These are phyloP conservation scores for Enoplosus armatus DNA, from an alignment of 2,797 vertebrate species.

Conservation along the genomic window DNA sequence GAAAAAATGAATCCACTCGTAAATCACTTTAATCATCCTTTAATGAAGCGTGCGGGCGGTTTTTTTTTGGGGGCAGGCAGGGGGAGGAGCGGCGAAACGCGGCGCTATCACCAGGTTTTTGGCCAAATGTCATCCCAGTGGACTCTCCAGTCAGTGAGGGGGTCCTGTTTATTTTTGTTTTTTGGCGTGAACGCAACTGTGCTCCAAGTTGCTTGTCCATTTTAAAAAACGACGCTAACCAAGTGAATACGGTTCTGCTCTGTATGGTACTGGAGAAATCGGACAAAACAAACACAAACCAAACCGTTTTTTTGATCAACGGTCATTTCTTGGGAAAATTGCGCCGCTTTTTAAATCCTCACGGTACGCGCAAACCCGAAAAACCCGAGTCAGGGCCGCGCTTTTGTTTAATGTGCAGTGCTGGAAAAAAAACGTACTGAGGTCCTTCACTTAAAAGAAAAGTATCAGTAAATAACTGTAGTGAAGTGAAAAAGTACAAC, in stretches of 20 bases:
- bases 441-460: background rate
- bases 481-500: background rate
- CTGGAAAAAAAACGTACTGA: background rate
- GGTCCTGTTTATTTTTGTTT: background rate
- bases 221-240: background rate
- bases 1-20: slow-evolving; percentile 51
- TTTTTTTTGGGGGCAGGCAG: slow-evolving; percentile 34
- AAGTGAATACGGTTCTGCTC: no score
- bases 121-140: background rate
- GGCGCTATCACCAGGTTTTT: background rate
- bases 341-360: no score
- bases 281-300: no score
- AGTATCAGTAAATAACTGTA: background rate
- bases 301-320: no score
- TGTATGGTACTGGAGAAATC: no score
- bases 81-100: background rate
- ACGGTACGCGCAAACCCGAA: no score
- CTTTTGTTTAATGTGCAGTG: background rate
- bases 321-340: no score
- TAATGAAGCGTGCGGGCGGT: slow-evolving; percentile 40
- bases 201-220: background rate
- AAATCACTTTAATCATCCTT: slow-evolving; percentile 64
- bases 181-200: background rate
- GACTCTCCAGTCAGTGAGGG: background rate
- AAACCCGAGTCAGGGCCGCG: no score